These are phyloP conservation scores for Falco peregrinus DNA, from an alignment of 2,797 vertebrate genomes.

Conservation along the genomic window DNA sequence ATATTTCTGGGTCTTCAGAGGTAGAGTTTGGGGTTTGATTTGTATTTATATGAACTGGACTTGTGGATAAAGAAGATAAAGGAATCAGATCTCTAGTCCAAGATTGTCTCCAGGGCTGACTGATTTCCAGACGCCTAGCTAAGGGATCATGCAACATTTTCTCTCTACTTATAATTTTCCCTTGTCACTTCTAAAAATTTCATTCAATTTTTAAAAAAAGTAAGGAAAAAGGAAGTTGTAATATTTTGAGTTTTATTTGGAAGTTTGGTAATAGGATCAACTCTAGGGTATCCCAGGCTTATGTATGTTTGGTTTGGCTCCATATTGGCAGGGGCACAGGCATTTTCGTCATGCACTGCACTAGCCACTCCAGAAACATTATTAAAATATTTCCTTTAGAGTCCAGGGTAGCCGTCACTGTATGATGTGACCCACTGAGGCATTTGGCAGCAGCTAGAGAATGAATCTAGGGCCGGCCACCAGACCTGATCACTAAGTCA, in stretches of 20 bases:
- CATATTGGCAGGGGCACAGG: not conserved
- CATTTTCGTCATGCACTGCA: not conserved
- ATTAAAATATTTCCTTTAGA: not conserved
- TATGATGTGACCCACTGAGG: not conserved
- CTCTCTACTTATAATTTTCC: not conserved
- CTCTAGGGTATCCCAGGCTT: not conserved
- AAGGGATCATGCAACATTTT: not conserved
- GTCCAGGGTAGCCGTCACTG: not conserved
- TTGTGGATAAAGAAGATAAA: slow-evolving; percentile 6
- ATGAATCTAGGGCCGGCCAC: not conserved
- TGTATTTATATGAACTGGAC: not conserved
- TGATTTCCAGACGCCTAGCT: not conserved
- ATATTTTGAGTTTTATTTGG: slow-evolving; percentile 15
- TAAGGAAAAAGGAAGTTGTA: not conserved
- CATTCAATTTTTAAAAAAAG: not conserved
- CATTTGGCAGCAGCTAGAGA: not conserved
- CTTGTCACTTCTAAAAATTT: not conserved
- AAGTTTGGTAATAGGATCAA: not conserved
- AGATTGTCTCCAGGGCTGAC: not conserved
- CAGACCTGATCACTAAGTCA: not conserved
- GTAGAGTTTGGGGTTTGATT: not conserved
- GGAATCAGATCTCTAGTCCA: not conserved
- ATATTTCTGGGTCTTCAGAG: not conserved
- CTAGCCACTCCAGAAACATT: not conserved
- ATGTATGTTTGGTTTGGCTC: slow-evolving; percentile 24